phyloP scores from a whole-genome alignment of 2,797 vertebrate species.

The Paratrypauchen microcephalus region DNA sequence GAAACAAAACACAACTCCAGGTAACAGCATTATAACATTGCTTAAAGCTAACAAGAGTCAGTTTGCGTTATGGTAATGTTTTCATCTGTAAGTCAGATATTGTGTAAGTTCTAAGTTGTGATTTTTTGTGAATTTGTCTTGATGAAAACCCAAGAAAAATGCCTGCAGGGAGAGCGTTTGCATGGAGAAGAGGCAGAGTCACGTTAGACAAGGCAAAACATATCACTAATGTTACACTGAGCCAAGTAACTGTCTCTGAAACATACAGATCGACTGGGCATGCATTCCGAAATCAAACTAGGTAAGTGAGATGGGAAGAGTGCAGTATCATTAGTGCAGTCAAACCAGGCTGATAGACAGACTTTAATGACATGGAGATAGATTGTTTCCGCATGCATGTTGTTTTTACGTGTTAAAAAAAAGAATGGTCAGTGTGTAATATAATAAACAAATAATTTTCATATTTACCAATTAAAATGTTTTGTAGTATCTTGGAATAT shows the following conservation, averaged over 20 bases:
- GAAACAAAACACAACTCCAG: too few relatives aligned
- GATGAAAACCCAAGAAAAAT: slow-evolving; percentile 34
- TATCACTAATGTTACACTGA: slow-evolving; percentile 16
- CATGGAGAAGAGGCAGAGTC: slow-evolving; percentile 23
- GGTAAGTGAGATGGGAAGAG: slow-evolving; percentile 5
- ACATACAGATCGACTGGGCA: slow-evolving; percentile 16
- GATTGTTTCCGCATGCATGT: slow-evolving; percentile 4
- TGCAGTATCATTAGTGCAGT: background rate
- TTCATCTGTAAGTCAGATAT: slow-evolving; percentile 28
- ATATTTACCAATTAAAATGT: background rate
- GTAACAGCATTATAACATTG: too few relatives aligned
- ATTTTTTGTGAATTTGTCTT: slow-evolving; percentile 21
- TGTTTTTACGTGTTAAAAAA: background rate
- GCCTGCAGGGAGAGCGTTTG: slow-evolving; percentile 15
- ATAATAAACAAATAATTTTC: background rate
- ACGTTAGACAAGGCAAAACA: slow-evolving; percentile 38
- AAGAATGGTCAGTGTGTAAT: background rate
- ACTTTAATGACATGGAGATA: background rate
- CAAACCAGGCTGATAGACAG: slow-evolving; percentile 16
- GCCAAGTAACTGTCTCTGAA: slow-evolving; percentile 55
- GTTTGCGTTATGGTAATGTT: slow-evolving; percentile 40
- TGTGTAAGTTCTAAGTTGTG: slow-evolving; percentile 8
- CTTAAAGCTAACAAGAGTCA: too few relatives aligned
- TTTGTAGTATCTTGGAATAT: background rate
- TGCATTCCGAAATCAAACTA: slow-evolving; percentile 13